These are phyloP conservation scores for Auanema freiburgensis DNA, from an alignment of 2,888 invertebrate species.

Conservation along the genomic window DNA sequence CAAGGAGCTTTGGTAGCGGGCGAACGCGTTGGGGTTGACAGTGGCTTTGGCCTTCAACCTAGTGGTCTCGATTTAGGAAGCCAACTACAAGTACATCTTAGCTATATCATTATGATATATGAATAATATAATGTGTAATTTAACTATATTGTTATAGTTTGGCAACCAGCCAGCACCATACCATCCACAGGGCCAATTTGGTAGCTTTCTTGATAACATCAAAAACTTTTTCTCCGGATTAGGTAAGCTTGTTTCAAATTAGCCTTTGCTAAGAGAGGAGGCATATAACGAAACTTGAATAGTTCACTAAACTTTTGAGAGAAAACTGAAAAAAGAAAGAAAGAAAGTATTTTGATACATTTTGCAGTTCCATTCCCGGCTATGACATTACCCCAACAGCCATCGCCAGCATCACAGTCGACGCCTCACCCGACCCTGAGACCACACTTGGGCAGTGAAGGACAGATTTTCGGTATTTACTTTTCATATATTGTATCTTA, in stretches of 20 bases:
- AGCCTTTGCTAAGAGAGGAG: not conserved
- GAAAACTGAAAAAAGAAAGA: not conserved
- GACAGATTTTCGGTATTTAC: constrained; percentile 1
- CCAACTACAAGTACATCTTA: constrained; percentile 18
- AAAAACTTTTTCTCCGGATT: constrained; percentile 36
- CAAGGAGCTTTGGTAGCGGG: constrained; percentile 46
- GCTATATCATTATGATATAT: too few relatives aligned
- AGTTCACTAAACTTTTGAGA: not conserved
- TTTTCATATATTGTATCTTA: too few relatives aligned
- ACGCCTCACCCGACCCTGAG: constrained; percentile 11
- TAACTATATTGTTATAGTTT: not conserved
- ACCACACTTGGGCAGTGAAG: constrained; percentile 13
- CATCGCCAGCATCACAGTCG: not conserved
- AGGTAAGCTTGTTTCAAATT: constrained; percentile 13
- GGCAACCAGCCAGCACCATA: constrained; percentile 27
- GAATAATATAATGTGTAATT: too few relatives aligned
- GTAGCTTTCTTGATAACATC: constrained; percentile 38
- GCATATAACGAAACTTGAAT: not conserved
- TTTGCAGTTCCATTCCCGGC: constrained; percentile 15
- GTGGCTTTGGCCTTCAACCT: constrained; percentile 29
- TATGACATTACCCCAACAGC: constrained; percentile 6
- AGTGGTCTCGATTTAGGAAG: constrained; percentile 36
- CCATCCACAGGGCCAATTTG: constrained; percentile 41
- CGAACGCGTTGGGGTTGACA: constrained; percentile 42
- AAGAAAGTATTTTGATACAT: not conserved